These are phyloP conservation scores for Apamea sordens DNA, from an alignment of 2,888 invertebrate species.

Conservation along the genomic window DNA sequence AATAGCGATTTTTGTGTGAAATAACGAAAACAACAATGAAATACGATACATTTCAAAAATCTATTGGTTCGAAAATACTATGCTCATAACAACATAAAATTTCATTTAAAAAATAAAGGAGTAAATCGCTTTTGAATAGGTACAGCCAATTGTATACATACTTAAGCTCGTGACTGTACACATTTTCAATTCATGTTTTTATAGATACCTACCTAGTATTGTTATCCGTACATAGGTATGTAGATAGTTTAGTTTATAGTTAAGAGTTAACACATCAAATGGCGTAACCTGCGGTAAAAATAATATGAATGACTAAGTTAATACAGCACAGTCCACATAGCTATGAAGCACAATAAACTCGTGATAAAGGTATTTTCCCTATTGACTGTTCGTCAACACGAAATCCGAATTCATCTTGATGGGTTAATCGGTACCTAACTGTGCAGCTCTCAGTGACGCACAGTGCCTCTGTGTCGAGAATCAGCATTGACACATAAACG, in stretches of 20 bases:
- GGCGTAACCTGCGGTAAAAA: conserved; percentile 1
- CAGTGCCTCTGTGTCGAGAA: conserved; percentile 2
- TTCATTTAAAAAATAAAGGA: too few species aligned
- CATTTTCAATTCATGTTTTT: background rate
- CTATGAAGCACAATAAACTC: conserved; percentile 18
- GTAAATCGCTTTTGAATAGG: too few species aligned
- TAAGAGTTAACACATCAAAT: conserved; percentile 7
- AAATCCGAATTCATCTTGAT: conserved; percentile 32
- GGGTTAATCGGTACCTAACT: conserved; percentile 3
- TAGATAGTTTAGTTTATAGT: background rate
- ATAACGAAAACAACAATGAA: too few species aligned
- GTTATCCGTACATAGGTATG: background rate
- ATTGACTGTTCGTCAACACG: conserved; percentile 14
- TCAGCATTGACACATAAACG: background rate
- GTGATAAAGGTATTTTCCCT: conserved; percentile 40
- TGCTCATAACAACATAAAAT: too few species aligned
- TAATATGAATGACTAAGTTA: background rate
- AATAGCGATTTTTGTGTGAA: too few species aligned
- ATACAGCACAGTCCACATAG: background rate
- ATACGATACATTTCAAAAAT: too few species aligned
- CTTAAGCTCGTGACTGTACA: too few species aligned
- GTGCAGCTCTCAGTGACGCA: conserved; percentile 4
- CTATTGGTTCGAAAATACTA: too few species aligned
- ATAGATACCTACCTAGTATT: too few species aligned
- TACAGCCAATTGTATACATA: too few species aligned